Percentiles rank a stretch among this genome's conserved stretches.
Conservation (phyloP, 2,113 vertebrate genomes). For the Noturus placidus region DNA sequence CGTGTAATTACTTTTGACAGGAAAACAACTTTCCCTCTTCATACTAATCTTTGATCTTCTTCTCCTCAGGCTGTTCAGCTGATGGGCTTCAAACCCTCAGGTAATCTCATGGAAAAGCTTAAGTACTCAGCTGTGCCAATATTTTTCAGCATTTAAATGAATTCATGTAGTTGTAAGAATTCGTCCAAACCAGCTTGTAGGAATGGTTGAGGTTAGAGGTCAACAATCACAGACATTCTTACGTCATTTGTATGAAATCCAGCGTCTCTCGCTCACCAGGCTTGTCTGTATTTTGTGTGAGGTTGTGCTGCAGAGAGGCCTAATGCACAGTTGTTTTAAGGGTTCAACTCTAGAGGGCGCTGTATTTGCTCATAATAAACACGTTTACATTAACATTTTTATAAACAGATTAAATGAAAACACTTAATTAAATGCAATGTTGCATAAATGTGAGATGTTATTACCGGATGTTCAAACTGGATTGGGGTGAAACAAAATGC, state of each 20-base stretch:
- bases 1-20: not conserved
- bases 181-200: not conserved
- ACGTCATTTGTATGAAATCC: not conserved
- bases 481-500: not conserved
- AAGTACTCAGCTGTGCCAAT: not conserved
- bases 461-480: not conserved
- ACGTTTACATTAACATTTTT: too few species aligned
- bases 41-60: conserved; percentile 3
- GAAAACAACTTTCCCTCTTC: not conserved
- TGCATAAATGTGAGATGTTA: not conserved
- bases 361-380: conserved; percentile 8
- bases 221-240: not conserved
- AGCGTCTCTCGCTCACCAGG: not conserved
- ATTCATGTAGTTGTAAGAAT: not conserved
- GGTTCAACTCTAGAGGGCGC: conserved; percentile 18
- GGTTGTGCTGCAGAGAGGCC: not conserved
- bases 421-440: not conserved
- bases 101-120: conserved; percentile 59
- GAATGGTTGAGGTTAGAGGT: not conserved
- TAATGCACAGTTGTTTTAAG: not conserved
- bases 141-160: too few species aligned
- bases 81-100: conserved; percentile 87
- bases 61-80: conserved; percentile 81
- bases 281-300: not conserved
- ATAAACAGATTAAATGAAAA: not conserved